Evolutionary conservation across 2,797 vertebrate genomes (phyloP).

Genomic region (Linurgus olivaceus): DNA sequence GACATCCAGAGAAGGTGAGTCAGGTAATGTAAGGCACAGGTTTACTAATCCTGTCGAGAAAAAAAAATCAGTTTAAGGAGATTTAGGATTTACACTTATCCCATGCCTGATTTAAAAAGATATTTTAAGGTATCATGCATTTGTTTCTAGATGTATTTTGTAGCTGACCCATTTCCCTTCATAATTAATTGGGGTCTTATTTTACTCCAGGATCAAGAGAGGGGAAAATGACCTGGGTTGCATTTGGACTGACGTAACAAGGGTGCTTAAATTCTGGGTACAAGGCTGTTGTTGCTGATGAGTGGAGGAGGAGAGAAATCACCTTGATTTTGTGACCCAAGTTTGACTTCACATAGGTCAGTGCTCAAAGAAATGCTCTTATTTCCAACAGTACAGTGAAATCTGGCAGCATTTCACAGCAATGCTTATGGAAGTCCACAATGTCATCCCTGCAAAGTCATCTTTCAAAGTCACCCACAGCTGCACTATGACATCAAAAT

Average conservation of each 20-base stretch:
- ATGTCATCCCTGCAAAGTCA: conserved; percentile 6
- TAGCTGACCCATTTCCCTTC: neutral
- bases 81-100: conserved; percentile 30
- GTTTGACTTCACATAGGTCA: neutral
- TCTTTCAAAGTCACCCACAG: neutral
- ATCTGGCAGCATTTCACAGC: neutral
- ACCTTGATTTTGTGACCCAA: neutral
- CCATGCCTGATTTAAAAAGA: neutral
- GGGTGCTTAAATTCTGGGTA: neutral
- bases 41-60: neutral
- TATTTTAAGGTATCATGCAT: neutral
- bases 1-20: neutral
- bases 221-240: neutral
- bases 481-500: neutral
- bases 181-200: neutral
- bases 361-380: neutral
- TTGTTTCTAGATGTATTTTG: neutral
- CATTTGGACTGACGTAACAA: neutral
- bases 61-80: conserved; percentile 13
- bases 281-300: neutral
- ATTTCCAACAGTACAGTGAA: neutral
- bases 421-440: neutral
- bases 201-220: neutral
- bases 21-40: neutral
- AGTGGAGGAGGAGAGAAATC: neutral